Evolutionary conservation across 1,140 invertebrate species (phyloP).

Genomic region (Ridgeia piscesae): DNA sequence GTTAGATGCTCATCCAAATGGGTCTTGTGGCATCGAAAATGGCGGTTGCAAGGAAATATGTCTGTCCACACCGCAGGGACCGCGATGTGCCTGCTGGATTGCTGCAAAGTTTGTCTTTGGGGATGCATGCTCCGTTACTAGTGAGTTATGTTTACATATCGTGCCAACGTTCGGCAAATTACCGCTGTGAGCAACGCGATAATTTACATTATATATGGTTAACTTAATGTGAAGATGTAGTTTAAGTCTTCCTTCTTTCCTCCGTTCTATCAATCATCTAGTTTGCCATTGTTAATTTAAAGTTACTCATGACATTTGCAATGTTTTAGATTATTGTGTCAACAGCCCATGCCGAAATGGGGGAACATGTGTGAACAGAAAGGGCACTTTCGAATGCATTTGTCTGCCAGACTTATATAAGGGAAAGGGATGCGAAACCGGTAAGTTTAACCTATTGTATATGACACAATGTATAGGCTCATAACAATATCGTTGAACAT

Average conservation of each 20-base stretch:
- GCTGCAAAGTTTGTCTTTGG: not conserved
- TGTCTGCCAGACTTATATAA: not conserved
- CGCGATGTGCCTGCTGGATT: not conserved
- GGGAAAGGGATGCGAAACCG: not conserved
- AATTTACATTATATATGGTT: no score
- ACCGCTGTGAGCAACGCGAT: no score
- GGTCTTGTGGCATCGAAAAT: not conserved
- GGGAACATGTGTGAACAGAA: not conserved
- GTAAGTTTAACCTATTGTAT: not conserved
- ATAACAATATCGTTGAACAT: no score
- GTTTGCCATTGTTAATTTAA: not conserved
- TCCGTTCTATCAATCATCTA: no score
- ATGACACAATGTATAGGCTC: no score
- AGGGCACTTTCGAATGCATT: not conserved
- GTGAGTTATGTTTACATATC: not conserved
- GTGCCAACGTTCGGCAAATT: not conserved
- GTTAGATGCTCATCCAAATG: not conserved
- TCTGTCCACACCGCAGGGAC: not conserved
- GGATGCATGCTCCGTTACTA: not conserved
- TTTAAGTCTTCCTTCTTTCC: not conserved
- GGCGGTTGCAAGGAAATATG: not conserved
- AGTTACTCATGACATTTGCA: not conserved
- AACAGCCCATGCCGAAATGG: not conserved
- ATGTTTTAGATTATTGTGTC: not conserved
- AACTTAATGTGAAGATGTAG: no score